phyloP scores from a whole-genome alignment of 2,113 vertebrate species.

The Lepus europaeus region DNA sequence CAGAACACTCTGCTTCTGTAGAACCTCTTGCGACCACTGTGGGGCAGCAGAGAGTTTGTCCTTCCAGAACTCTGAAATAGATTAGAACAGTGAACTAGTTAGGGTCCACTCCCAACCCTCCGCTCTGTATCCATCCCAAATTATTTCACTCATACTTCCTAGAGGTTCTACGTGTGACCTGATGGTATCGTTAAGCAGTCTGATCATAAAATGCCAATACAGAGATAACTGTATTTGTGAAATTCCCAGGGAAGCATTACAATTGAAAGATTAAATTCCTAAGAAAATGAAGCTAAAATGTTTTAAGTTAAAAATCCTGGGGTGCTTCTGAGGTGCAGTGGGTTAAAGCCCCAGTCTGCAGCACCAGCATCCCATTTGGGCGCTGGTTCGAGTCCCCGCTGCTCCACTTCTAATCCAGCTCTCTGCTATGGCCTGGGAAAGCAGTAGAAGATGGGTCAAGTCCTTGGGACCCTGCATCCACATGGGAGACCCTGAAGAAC shows the following conservation, averaged over 20 bases:
- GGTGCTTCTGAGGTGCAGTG: too few relatives aligned
- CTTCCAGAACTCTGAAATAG: neutral
- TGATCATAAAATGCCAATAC: neutral
- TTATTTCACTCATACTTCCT: neutral
- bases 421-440: too few relatives aligned
- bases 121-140: rapidly evolving
- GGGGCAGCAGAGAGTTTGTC: neutral
- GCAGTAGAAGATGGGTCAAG: too few relatives aligned
- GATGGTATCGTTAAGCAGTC: neutral
- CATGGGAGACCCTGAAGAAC: too few relatives aligned
- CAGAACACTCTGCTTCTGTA: neutral
- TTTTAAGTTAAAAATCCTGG: neutral
- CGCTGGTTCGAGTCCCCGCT: too few relatives aligned
- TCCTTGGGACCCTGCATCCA: too few relatives aligned
- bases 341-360: too few relatives aligned
- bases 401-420: too few relatives aligned
- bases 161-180: neutral
- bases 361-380: too few relatives aligned
- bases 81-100: neutral
- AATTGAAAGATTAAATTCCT: neutral
- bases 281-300: neutral
- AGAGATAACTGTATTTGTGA: neutral
- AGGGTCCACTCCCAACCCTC: neutral
- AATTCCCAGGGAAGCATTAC: neutral
- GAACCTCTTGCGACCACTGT: neutral